phyloP scores from a whole-genome alignment of 2,888 invertebrate species.

The Dicycla oo region DNA sequence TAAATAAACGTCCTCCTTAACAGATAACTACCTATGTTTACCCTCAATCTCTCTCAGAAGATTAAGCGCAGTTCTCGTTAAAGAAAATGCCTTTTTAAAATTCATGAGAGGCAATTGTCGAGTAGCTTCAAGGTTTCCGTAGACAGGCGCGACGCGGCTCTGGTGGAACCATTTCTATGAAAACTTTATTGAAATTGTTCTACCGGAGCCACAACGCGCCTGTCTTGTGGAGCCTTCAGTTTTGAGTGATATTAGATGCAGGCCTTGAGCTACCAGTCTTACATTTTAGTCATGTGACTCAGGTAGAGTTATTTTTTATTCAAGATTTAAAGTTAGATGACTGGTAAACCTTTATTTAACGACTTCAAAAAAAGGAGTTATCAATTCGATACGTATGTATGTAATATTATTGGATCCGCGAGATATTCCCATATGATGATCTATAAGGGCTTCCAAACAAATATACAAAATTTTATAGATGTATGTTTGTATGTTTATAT shows the following conservation, averaged over 20 bases:
- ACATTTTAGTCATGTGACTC: conserved; percentile 22
- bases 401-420: no score
- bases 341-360: no score
- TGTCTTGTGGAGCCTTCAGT: conserved; percentile 39
- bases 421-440: no score
- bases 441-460: no score
- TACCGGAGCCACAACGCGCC: no score
- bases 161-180: no score
- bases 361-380: no score
- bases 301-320: background rate
- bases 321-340: background rate
- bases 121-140: conserved; percentile 60
- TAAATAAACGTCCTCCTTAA: conserved; percentile 4
- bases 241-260: conserved; percentile 83
- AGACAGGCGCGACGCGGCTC: no score
- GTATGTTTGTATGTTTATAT: no score
- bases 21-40: conserved; percentile 55
- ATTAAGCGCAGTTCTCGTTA: conserved; percentile 77
- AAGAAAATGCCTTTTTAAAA: conserved; percentile 86
- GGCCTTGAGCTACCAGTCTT: conserved; percentile 25
- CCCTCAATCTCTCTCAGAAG: conserved; percentile 64
- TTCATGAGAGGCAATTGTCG: conserved; percentile 86
- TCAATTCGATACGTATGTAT: no score
- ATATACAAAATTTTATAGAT: no score
- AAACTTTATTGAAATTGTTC: no score